Conservation (phyloP, 2,797 vertebrate genomes). For the Microctenopoma lineatum region DNA sequence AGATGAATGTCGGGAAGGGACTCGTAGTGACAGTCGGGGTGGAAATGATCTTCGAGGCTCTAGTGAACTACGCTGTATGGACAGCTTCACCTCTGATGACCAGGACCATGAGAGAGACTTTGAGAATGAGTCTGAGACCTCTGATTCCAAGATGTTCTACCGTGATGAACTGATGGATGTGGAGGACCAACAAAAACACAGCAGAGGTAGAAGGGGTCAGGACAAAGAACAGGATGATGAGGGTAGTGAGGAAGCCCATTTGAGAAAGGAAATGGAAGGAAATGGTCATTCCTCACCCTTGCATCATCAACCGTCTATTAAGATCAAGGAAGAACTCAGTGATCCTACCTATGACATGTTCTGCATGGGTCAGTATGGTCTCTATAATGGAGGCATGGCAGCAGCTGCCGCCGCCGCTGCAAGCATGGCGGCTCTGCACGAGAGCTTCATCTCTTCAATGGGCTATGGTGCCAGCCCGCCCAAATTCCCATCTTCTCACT, state of each 20-base stretch:
- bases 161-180: slow-evolving; percentile 93
- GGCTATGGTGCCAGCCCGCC: slow-evolving; percentile 94
- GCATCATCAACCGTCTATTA: slow-evolving; percentile 89
- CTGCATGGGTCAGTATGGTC: slow-evolving; percentile 98
- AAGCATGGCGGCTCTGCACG: slow-evolving; percentile 97
- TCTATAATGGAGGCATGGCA: slow-evolving; percentile 92
- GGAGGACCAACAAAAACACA: slow-evolving; percentile 82
- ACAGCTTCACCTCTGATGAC: slow-evolving; percentile 98
- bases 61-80: slow-evolving; percentile 90
- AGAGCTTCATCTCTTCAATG: slow-evolving; percentile 95
- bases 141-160: slow-evolving; percentile 92
- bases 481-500: slow-evolving; percentile 89
- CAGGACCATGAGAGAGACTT: slow-evolving; percentile 98
- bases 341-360: slow-evolving; percentile 99
- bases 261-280: slow-evolving; percentile 87
- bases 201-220: slow-evolving; percentile 63
- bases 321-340: slow-evolving; percentile 96
- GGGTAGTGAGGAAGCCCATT: slow-evolving; percentile 83
- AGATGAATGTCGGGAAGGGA: slow-evolving; percentile 89
- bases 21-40: slow-evolving; percentile 77
- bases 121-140: slow-evolving; percentile 97
- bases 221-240: slow-evolving; percentile 78
- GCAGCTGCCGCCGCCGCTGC: slow-evolving; percentile 91
- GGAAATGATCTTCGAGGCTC: slow-evolving; percentile 80
- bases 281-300: slow-evolving; percentile 89